A percentile compares a stretch with the other conserved stretches of the same genome.
Evolutionary conservation across 2,797 vertebrate species (phyloP).

Genomic region (Pampus argenteus): DNA sequence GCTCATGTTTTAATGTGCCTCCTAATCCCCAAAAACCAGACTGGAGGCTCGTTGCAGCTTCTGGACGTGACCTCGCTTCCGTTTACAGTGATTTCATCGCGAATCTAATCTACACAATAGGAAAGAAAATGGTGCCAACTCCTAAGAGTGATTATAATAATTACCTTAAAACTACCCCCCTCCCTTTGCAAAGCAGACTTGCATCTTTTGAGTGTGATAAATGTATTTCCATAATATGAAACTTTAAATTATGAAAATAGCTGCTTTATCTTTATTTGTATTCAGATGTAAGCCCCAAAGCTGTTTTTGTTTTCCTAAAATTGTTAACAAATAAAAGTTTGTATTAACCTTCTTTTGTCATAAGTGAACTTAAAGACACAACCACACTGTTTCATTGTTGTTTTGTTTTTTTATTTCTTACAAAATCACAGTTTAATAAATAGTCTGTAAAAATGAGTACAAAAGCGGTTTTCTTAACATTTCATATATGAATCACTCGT

Average conservation of each 20-base stretch:
- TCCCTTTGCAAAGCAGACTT: conserved; percentile 45
- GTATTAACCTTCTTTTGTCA: conserved; percentile 42
- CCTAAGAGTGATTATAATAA: conserved; percentile 12
- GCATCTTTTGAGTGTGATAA: conserved; percentile 31
- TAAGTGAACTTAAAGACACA: neutral
- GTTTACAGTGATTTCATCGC: conserved; percentile 21
- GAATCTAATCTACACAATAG: conserved; percentile 37
- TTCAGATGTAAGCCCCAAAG: conserved; percentile 71
- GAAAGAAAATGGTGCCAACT: conserved; percentile 49
- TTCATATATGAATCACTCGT: conserved; percentile 84
- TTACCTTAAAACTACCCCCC: conserved; percentile 11
- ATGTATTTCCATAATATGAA: conserved; percentile 36
- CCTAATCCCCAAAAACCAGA: conserved; percentile 60
- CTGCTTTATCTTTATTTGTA: conserved; percentile 67
- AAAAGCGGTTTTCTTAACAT: conserved; percentile 85
- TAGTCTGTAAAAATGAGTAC: conserved; percentile 89
- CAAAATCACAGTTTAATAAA: conserved; percentile 91
- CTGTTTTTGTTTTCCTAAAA: conserved; percentile 72
- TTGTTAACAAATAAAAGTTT: conserved; percentile 75
- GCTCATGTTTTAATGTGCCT: conserved; percentile 77
- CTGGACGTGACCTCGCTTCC: conserved; percentile 2
- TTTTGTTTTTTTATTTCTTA: conserved; percentile 81
- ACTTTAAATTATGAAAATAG: conserved; percentile 61
- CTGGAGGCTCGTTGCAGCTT: neutral
- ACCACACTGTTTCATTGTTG: conserved; percentile 38